Percentiles rank a stretch among this genome's conserved stretches.
phyloP scores from a whole-genome alignment of 2,113 vertebrate genomes.

The Sialia sialis region DNA sequence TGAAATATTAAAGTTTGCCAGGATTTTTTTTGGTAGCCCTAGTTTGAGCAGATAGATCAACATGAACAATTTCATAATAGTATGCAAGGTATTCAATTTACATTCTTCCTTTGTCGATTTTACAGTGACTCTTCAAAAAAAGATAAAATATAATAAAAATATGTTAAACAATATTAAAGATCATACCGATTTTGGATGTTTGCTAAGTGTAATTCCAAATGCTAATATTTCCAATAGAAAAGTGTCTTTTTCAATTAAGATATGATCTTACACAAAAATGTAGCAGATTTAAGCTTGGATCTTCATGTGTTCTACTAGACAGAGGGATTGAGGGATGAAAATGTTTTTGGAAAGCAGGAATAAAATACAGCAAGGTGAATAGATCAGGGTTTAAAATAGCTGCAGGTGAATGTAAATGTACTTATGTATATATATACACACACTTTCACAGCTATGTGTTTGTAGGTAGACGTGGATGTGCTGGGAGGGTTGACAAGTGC shows the following conservation, averaged over 20 bases:
- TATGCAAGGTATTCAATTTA: neutral
- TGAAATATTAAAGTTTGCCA: neutral
- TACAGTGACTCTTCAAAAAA: neutral
- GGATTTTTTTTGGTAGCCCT: neutral
- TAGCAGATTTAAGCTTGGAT: neutral
- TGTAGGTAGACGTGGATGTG: accelerated
- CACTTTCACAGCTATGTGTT: neutral
- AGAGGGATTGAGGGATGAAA: neutral
- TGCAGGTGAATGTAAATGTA: neutral
- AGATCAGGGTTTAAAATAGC: neutral
- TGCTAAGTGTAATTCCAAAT: neutral
- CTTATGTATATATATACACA: accelerated
- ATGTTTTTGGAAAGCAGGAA: neutral
- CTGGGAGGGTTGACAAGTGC: neutral
- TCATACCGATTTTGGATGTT: neutral
- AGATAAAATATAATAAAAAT: neutral
- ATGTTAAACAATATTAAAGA: neutral
- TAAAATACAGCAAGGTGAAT: neutral
- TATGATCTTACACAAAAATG: neutral
- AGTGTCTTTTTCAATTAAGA: neutral
- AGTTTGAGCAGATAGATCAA: neutral
- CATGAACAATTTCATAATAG: neutral
- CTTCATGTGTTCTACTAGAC: neutral
- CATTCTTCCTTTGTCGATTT: neutral
- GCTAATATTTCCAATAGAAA: neutral